phyloP scores from a whole-genome alignment of 2,113 vertebrate species.

The Mastomys natalensis region DNA sequence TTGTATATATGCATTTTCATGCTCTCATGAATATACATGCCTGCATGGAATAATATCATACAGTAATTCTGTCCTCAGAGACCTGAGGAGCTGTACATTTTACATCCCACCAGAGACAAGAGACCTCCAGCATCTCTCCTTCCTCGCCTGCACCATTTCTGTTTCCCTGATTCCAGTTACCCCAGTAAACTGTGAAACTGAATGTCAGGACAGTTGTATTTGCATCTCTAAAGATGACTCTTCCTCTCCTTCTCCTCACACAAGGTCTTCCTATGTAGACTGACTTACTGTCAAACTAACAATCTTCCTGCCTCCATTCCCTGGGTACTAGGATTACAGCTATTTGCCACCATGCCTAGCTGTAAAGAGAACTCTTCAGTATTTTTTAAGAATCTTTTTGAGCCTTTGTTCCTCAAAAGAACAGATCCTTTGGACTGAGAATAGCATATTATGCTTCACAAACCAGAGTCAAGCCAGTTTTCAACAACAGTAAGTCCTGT shows the following conservation, averaged over 20 bases:
- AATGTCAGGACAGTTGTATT: neutral
- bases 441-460: neutral
- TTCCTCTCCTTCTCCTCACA: neutral
- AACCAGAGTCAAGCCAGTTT: conserved; percentile 42
- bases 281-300: neutral
- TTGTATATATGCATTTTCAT: neutral
- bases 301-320: neutral
- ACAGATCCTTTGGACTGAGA: neutral
- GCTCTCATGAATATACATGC: neutral
- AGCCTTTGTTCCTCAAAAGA: neutral
- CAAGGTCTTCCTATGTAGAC: neutral
- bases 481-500: neutral
- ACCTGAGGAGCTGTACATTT: neutral
- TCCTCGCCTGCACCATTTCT: neutral
- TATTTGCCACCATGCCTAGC: neutral
- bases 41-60: neutral
- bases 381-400: neutral
- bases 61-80: neutral
- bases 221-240: neutral
- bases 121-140: neutral
- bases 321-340: neutral
- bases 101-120: neutral
- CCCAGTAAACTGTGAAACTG: neutral
- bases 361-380: neutral
- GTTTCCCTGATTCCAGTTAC: neutral